Evolutionary conservation across 1,140 invertebrate species (phyloP).

Genomic region (Dendroctonus ponderosae): DNA sequence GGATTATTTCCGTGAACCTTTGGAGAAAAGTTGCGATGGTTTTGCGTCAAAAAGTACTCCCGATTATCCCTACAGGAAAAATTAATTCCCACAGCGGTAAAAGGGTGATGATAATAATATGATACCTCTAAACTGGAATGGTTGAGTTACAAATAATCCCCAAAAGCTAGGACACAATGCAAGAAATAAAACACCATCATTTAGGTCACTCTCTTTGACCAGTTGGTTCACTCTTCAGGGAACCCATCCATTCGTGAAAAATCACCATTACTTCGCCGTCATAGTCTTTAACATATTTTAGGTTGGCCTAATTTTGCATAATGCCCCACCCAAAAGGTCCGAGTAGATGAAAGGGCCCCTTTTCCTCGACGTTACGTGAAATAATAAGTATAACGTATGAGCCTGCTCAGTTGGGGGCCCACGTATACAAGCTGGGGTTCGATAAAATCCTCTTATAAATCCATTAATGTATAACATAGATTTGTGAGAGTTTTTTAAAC

Average conservation of each 20-base stretch:
- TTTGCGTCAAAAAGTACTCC: too few species aligned
- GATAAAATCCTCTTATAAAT: constrained; percentile 33
- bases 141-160: too few species aligned
- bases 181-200: constrained; percentile 24
- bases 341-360: constrained; percentile 13
- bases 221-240: constrained; percentile 3
- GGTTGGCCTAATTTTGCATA: constrained; percentile 27
- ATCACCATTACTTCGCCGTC: constrained; percentile 15
- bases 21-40: too few species aligned
- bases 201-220: constrained; percentile 1
- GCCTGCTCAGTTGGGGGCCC: constrained; percentile 26
- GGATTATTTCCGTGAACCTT: too few species aligned
- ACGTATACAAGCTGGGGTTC: constrained; percentile 5
- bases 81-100: not conserved
- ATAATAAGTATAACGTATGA: constrained; percentile 34
- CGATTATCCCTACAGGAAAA: too few species aligned
- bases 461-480: constrained; percentile 26
- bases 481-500: constrained; percentile 26
- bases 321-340: constrained; percentile 27
- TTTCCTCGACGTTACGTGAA: constrained; percentile 17
- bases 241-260: constrained; percentile 28
- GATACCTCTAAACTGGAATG: constrained; percentile 1
- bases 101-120: constrained; percentile 2
- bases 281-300: constrained; percentile 10
- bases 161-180: constrained; percentile 22